phyloP scores from a whole-genome alignment of 1,140 invertebrate species.

The Lycorma delicatula region DNA sequence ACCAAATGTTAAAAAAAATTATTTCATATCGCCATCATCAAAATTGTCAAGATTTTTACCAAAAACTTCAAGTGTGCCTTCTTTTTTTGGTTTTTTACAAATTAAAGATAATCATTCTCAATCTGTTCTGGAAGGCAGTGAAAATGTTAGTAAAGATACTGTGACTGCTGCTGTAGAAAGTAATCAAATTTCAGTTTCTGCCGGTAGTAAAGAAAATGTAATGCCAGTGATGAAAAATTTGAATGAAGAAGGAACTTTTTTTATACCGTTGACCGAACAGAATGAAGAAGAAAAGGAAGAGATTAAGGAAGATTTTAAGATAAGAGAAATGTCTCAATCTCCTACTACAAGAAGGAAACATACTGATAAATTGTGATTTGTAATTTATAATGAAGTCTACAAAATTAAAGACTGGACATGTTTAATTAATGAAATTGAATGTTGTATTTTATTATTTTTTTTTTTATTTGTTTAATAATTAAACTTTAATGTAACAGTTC shows the following conservation, averaged over 20 bases:
- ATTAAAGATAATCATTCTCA: not conserved
- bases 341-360: not conserved
- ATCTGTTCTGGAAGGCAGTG: not conserved
- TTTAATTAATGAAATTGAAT: not conserved
- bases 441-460: not conserved
- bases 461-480: not conserved
- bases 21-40: no score
- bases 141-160: not conserved
- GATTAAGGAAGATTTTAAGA: not conserved
- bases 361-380: not conserved
- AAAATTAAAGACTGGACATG: not conserved
- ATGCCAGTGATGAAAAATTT: not conserved
- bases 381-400: not conserved
- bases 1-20: not conserved
- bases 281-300: not conserved
- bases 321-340: not conserved
- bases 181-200: not conserved
- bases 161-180: not conserved
- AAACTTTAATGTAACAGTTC: not conserved
- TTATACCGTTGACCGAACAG: not conserved
- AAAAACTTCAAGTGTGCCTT: not conserved
- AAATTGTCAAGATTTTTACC: not conserved
- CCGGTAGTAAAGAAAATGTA: not conserved
- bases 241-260: not conserved
- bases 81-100: not conserved